Conservation (phyloP, 2,888 invertebrate genomes). For the Xanthostigma xanthostigma region DNA sequence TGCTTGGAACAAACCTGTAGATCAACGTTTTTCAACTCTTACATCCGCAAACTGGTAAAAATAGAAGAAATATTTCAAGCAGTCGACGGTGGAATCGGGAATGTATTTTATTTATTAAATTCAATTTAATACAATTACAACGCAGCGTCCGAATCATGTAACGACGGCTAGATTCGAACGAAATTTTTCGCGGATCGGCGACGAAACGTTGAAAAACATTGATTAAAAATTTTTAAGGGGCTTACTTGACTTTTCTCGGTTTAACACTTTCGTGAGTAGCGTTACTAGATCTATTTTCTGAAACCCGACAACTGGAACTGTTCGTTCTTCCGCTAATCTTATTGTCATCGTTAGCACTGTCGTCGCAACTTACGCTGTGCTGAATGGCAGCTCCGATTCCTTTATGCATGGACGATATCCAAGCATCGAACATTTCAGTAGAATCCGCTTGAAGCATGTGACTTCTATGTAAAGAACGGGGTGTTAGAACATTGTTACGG, state of each 20-base stretch:
- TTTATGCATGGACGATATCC: constrained; percentile 81
- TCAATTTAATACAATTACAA: too few relatives aligned
- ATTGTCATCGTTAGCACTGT: constrained; percentile 8
- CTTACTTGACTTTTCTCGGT: constrained; percentile 7
- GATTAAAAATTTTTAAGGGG: not conserved
- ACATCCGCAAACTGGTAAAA: too few relatives aligned
- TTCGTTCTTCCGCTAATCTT: constrained; percentile 14
- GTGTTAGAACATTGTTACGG: not conserved
- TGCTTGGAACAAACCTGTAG: too few relatives aligned
- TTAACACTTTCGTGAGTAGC: constrained; percentile 1
- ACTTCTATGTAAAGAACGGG: constrained; percentile 40
- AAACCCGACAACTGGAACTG: constrained; percentile 15
- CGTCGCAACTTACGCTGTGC: constrained; percentile 33
- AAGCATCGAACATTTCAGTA: constrained; percentile 74
- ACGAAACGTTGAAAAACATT: not conserved
- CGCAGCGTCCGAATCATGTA: too few relatives aligned
- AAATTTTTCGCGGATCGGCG: too few relatives aligned
- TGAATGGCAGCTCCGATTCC: constrained; percentile 76
- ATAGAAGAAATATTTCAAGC: too few relatives aligned
- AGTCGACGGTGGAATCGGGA: too few relatives aligned
- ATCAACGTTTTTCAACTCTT: too few relatives aligned
- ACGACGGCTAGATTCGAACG: too few relatives aligned
- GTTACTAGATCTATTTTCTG: not conserved
- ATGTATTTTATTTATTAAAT: too few relatives aligned
- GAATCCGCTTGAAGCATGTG: constrained; percentile 98